phyloP scores from a whole-genome alignment of 2,113 vertebrate genomes.

The Symphodus melops region DNA sequence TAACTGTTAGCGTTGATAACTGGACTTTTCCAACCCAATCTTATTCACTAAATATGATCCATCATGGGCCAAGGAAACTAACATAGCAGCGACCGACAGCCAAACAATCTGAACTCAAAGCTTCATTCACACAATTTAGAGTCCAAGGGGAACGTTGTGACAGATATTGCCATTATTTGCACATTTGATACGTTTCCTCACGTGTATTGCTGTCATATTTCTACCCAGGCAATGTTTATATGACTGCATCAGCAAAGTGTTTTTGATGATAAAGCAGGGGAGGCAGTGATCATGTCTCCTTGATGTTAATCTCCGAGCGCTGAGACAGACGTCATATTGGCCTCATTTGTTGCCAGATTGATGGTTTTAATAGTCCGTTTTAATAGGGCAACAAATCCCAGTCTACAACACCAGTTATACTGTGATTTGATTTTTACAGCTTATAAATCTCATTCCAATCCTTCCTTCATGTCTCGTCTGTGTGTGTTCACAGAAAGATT shows the following conservation, averaged over 20 bases:
- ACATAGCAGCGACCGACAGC: too few relatives aligned
- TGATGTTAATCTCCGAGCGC: not conserved
- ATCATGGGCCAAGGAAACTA: too few relatives aligned
- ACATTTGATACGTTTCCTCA: too few relatives aligned
- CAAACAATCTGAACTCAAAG: too few relatives aligned
- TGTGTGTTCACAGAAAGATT: constrained; percentile 3
- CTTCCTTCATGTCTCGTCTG: not conserved
- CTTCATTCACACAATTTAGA: too few relatives aligned
- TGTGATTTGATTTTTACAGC: not conserved
- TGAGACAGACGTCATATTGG: not conserved
- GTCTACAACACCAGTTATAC: not conserved
- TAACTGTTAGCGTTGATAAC: too few relatives aligned
- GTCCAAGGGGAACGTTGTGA: too few relatives aligned
- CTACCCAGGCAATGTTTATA: not conserved
- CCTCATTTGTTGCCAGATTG: constrained; percentile 2
- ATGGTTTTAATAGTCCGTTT: constrained; percentile 26
- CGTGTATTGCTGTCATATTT: too few relatives aligned
- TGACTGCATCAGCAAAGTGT: not conserved
- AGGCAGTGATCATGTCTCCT: not conserved
- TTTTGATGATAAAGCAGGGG: not conserved
- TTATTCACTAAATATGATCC: too few relatives aligned
- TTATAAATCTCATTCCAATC: not conserved
- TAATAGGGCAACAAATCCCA: constrained; percentile 27
- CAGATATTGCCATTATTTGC: too few relatives aligned
- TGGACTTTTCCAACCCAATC: too few relatives aligned